Percentiles rank a stretch among this genome's conserved stretches.
Conservation (phyloP, 2,113 vertebrate species). For the Neodontobutis hainanensis region DNA sequence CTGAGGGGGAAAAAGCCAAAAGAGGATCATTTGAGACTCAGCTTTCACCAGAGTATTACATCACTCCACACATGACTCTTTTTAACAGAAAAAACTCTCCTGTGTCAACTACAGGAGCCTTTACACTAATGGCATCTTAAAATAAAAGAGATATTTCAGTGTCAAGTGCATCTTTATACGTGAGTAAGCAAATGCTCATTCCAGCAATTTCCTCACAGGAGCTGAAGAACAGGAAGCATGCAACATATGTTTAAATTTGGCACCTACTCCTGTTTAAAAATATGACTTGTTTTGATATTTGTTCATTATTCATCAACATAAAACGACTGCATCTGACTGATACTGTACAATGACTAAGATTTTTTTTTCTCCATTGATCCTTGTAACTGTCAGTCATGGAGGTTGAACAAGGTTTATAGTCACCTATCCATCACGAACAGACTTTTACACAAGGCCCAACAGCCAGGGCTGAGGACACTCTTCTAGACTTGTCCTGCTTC, state of each 20-base stretch:
- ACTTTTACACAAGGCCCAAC: constrained; percentile 16
- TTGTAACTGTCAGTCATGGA: constrained; percentile 9
- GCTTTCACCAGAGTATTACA: constrained; percentile 46
- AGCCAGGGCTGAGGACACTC: constrained; percentile 28
- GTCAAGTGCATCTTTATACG: not conserved
- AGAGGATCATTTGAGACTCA: constrained; percentile 41
- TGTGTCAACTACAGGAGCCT: not conserved
- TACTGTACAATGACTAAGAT: not conserved
- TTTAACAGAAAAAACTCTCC: constrained; percentile 2
- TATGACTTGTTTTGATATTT: not conserved
- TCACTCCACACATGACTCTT: constrained; percentile 16
- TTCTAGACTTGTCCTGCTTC: constrained; percentile 49
- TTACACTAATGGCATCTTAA: not conserved
- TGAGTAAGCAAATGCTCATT: constrained; percentile 20
- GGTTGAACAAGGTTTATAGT: not conserved
- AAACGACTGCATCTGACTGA: not conserved
- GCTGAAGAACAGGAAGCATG: not conserved
- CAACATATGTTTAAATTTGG: not conserved
- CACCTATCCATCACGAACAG: constrained; percentile 3
- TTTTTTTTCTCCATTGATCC: not conserved
- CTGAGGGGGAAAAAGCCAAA: constrained; percentile 22
- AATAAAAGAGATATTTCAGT: not conserved
- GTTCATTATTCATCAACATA: not conserved
- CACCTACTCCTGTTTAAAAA: not conserved
- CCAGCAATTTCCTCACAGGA: not conserved